A percentile compares a stretch with the other conserved stretches of the same genome.
Evolutionary conservation across 2,113 vertebrate genomes (phyloP).

Genomic region (Actinemys pallida): DNA sequence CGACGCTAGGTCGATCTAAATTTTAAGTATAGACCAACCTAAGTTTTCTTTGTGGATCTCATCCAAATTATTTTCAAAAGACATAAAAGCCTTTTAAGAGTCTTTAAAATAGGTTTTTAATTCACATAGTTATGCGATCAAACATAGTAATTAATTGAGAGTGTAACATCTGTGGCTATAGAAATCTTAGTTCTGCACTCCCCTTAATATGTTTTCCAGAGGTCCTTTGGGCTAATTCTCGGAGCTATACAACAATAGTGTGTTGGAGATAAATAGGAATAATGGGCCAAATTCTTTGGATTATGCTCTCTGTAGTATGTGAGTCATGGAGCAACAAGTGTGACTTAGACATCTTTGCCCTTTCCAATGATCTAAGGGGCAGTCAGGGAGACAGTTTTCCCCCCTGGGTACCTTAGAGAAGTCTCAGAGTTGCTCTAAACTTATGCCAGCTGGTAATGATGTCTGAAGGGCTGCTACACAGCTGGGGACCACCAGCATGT

Average conservation of each 20-base stretch:
- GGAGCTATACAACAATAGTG: not conserved
- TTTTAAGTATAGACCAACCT: too few relatives aligned
- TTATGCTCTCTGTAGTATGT: not conserved
- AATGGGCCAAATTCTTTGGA: not conserved
- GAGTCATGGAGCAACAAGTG: rapidly evolving
- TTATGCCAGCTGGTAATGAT: not conserved
- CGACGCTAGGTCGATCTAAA: too few relatives aligned
- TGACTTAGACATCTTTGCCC: not conserved
- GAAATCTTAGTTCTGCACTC: not conserved
- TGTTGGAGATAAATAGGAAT: not conserved
- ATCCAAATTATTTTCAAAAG: not conserved
- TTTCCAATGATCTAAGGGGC: not conserved
- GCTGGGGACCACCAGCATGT: not conserved
- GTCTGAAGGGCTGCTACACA: not conserved
- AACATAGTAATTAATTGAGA: not conserved
- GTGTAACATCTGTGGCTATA: not conserved
- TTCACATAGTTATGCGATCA: not conserved
- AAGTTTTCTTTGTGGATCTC: too few relatives aligned
- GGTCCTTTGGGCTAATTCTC: not conserved
- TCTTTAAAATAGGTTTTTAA: not conserved
- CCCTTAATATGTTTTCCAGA: not conserved
- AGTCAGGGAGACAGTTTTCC: not conserved
- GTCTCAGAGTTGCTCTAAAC: not conserved
- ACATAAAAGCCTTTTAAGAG: not conserved
- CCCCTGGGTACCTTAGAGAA: not conserved